A percentile compares a stretch with the other conserved stretches of the same genome.
These are phyloP conservation scores for Eupsilia transversa DNA, from an alignment of 2,888 invertebrate species.

Conservation along the genomic window DNA sequence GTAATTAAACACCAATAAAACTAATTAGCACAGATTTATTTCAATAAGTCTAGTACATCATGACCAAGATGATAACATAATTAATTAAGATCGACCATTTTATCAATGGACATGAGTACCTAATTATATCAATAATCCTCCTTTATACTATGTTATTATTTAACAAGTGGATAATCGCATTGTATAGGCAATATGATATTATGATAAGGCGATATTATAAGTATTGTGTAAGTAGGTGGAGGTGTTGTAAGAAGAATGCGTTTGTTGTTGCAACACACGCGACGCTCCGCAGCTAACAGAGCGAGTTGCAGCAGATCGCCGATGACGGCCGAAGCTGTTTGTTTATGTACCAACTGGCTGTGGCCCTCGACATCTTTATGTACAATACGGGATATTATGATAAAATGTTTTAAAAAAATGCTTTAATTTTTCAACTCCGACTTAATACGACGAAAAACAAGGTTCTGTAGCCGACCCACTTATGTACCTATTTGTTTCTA, in stretches of 20 bases:
- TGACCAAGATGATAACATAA: conserved; percentile 24
- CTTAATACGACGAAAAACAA: too few relatives aligned
- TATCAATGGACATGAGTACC: conserved; percentile 3
- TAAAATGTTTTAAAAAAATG: not conserved
- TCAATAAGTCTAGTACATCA: conserved; percentile 15
- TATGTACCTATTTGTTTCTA: not conserved
- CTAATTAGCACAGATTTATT: conserved; percentile 37
- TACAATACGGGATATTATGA: not conserved
- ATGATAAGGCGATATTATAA: conserved; percentile 52
- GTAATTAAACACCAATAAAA: conserved; percentile 42
- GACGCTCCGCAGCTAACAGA: conserved; percentile 52
- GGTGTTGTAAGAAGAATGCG: conserved; percentile 75
- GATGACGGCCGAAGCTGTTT: conserved; percentile 53
- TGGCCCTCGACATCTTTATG: conserved; percentile 29
- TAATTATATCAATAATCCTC: conserved; percentile 9
- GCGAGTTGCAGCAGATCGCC: conserved; percentile 57
- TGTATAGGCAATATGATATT: conserved; percentile 44
- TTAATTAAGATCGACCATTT: conserved; percentile 33
- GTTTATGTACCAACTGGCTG: conserved; percentile 45
- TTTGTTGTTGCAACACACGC: conserved; percentile 73
- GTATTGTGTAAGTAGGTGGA: conserved; percentile 59
- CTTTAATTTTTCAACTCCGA: not conserved
- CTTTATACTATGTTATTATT: not conserved
- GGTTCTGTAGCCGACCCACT: not conserved
- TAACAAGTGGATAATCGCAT: conserved; percentile 27